Evolutionary conservation across 2,888 invertebrate genomes (phyloP), one percentile per base, ranked within the genome.

Genomic region (Yponomeuta plumbellus): DNA sequence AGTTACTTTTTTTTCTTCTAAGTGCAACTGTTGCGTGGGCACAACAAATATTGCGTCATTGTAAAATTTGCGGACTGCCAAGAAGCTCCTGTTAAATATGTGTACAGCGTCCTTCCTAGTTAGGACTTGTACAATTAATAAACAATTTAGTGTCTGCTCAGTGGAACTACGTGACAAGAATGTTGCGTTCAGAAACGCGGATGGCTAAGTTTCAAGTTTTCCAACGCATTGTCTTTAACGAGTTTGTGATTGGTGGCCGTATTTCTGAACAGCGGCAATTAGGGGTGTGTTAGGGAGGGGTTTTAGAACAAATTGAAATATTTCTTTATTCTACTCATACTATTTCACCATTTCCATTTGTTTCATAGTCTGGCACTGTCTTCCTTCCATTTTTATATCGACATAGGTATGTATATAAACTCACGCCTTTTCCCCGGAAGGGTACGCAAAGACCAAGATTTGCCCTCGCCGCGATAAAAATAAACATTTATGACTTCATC

Each of bases 71-170:
- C 44, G 13, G 34, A 17, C 17, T 17, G 10, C 44, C 44, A 52
- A 52, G 44, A 52, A 17, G 44, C 17, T 52, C 44, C 17, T 17
- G 44, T 52, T 52, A 52, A 52, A 52, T 52, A 59, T 59, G 59
- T 59, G 23, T 23, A 22, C 21, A 59, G 59, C 23, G 59, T 59
- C 21, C 59, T 11, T 59, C 59, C 22, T 59, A 59, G 59, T 59
- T 59, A 69, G 71, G 70, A 69, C 68, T 68, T 67, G 68, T 73
- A 77, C 76, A 77, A 78, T 77, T 79, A 78, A 77, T 77, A 77
- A 75, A 76, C 76, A 78, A 79, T 77, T 75, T 75, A 74, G 72
- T 73, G 71, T 70, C 66, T 66, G 44, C 44, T 66, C 66, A 23
- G 62, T 67, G 67, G 23, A 59, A 23, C 21, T 71, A 74, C 75